Base-by-base conservation (phyloP, 2,888 invertebrate species). In the Acanthosoma haemorrhoidale region DNA sequence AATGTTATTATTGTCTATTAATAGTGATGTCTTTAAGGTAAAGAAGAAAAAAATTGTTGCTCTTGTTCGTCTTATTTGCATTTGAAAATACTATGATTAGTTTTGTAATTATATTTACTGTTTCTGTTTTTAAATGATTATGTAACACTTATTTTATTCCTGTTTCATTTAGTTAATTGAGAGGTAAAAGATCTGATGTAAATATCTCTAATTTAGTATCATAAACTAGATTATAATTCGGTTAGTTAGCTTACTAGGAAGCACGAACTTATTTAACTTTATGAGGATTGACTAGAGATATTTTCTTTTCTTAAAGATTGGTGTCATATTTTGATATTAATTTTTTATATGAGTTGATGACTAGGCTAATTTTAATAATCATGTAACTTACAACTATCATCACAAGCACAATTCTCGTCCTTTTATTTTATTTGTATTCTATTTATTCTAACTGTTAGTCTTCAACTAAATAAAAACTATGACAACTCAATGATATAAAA, bases 131-230 rank as follows among this genome's bases (percentile, higher is more conserved):
- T 63, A n/a, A 21, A 4, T 9, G 9, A 8, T 25, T 25, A 18
- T 29, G 16, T 25, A 18, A 39, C 6, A 2, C 11, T n/a, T 21
- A n/a, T 16, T 29, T 21, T 13, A 31, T 59, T 32, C 25, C 16
- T 64, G 38, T 64, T 64, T 43, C 31, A 31, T 43, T 64, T 64
- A 39, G 39, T 64, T 31, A 73, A 73, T 70, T 71, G 73, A 73
- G 73, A 73, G 73, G 68, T 73, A 73, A 51, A 73, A 73, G 73
- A 73, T 73, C 73, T 73, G 73, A 73, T 71, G 70, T 71, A 73
- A 60, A 71, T 70, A 72, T 68, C 43, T 71, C 51, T 51, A 51
- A 51, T 43, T 32, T 70, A 69, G 67, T 68, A 70, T 70, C 68
- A 38, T 39, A 64, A 64, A 41, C 41, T 64, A 64, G 64, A 41